Percentiles rank a stretch among this genome's conserved stretches.
phyloP scores from a whole-genome alignment of 2,113 vertebrate genomes.

The Thunnus maccoyii region DNA sequence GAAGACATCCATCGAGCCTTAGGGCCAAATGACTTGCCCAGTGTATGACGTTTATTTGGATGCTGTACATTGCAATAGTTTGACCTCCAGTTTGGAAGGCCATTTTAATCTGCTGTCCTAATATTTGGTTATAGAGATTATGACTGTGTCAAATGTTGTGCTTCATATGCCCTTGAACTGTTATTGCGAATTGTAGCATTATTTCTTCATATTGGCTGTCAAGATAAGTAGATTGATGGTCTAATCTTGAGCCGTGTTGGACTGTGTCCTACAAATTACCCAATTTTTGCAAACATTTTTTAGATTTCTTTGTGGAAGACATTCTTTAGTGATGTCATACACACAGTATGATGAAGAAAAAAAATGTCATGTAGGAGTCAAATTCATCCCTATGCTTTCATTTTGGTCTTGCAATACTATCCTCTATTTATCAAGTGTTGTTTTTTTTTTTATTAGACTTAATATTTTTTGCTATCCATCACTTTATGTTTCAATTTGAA shows the following conservation, averaged over 20 bases:
- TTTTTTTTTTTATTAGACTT: constrained; percentile 10
- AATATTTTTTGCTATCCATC: constrained; percentile 25
- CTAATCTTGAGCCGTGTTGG: neutral
- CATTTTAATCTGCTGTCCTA: constrained; percentile 35
- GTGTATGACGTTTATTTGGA: constrained; percentile 30
- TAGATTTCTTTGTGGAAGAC: too few species aligned
- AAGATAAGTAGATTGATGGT: neutral
- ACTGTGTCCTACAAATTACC: neutral
- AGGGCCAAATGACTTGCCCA: constrained; percentile 47
- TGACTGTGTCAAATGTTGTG: constrained; percentile 29
- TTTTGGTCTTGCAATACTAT: neutral
- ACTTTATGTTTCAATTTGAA: constrained; percentile 44
- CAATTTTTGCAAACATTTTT: neutral
- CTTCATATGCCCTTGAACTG: constrained; percentile 17
- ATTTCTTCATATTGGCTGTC: neutral
- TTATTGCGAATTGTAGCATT: neutral
- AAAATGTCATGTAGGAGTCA: too few species aligned
- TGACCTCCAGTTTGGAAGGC: constrained; percentile 56
- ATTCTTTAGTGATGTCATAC: too few species aligned
- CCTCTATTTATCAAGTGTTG: constrained; percentile 7
- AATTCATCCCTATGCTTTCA: too few species aligned
- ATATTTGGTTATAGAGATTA: constrained; percentile 43
- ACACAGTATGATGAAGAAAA: too few species aligned
- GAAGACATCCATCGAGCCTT: constrained; percentile 59
- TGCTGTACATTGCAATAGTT: constrained; percentile 19